Evolutionary conservation across 2,797 vertebrate genomes (phyloP).

Genomic region (Apogon hyalosoma): DNA sequence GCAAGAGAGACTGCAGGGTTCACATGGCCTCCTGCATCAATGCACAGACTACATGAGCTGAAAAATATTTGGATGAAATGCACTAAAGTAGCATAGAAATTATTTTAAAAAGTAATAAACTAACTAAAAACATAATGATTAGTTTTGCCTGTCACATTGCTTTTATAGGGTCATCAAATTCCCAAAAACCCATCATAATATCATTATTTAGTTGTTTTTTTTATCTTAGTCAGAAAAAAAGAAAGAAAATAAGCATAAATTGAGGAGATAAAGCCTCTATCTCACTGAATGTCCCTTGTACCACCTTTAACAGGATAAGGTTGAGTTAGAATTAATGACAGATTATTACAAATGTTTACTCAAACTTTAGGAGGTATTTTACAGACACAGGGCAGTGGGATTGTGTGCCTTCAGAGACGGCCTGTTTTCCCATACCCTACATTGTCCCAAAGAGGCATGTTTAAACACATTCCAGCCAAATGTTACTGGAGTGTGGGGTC

Average conservation of each 20-base stretch:
- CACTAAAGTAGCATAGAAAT: no score
- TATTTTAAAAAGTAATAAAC: no score
- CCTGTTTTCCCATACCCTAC: conserved; percentile 48
- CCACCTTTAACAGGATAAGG: neutral
- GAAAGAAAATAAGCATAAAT: no score
- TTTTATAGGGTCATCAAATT: no score
- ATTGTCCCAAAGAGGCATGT: conserved; percentile 56
- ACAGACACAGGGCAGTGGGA: conserved; percentile 43
- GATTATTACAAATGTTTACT: neutral
- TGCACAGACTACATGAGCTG: no score
- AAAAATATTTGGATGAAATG: no score
- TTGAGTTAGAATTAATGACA: conserved; percentile 18
- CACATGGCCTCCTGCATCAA: conserved; percentile 90
- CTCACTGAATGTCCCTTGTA: conserved; percentile 2
- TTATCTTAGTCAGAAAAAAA: no score
- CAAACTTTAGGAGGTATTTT: neutral
- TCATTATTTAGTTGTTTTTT: no score
- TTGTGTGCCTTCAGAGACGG: conserved; percentile 39
- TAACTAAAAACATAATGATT: no score
- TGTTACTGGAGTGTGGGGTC: conserved; percentile 73
- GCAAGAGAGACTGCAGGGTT: conserved; percentile 97
- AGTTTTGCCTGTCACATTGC: no score
- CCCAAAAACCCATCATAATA: no score
- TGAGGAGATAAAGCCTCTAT: no score
- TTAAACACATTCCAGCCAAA: conserved; percentile 76